Conservation (phyloP, 2,888 invertebrate species). For the Eristalis arbustorum region DNA sequence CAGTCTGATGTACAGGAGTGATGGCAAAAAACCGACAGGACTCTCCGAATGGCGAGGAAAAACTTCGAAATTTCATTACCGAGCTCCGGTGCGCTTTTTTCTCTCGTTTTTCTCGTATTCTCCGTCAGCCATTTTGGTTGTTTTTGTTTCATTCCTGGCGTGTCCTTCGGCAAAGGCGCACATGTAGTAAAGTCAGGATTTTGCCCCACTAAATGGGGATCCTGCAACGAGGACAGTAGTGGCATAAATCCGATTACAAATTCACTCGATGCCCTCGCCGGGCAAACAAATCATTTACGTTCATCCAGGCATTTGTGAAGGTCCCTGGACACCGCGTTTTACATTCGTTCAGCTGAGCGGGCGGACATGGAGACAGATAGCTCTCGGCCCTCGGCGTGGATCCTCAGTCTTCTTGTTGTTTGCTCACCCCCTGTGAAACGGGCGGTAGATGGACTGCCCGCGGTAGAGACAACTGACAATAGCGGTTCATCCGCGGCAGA, state of each 20-base stretch:
- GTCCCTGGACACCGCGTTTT: slow-evolving; percentile 41
- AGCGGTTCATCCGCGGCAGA: slow-evolving; percentile 8
- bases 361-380: slow-evolving; percentile 39
- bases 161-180: not conserved
- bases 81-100: not conserved
- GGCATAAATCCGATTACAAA: slow-evolving; percentile 61
- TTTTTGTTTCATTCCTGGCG: not conserved
- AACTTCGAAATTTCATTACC: slow-evolving; percentile 63
- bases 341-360: not conserved
- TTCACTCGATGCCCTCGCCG: slow-evolving; percentile 56
- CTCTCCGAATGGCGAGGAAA: slow-evolving; percentile 28
- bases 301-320: slow-evolving; percentile 57
- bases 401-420: slow-evolving; percentile 3
- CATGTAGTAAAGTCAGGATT: slow-evolving; percentile 19
- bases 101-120: not conserved
- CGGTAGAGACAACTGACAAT: slow-evolving; percentile 8
- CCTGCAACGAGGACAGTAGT: slow-evolving; percentile 24
- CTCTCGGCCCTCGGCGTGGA: slow-evolving; percentile 11
- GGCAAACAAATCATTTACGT: slow-evolving; percentile 67
- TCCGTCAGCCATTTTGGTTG: not conserved
- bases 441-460: not conserved
- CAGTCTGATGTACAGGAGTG: not conserved
- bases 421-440: slow-evolving; percentile 21
- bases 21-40: slow-evolving; percentile 1
- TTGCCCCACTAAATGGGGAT: slow-evolving; percentile 27